Base-by-base conservation (phyloP, 2,113 vertebrate species). In the Psettodes erumei region DNA sequence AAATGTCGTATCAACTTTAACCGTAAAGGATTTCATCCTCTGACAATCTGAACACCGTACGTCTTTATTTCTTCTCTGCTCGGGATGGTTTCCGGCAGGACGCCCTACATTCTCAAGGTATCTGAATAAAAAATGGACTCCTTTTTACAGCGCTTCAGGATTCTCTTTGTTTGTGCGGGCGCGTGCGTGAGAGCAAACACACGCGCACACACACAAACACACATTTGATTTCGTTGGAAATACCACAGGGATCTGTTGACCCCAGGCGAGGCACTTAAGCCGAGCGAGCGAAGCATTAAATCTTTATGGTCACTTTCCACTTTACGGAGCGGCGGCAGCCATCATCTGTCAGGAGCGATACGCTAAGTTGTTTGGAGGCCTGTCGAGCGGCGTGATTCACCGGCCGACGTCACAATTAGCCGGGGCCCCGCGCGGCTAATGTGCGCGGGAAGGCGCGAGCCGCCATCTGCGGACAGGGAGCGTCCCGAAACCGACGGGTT, bases 261-360 rank as follows among this genome's bases (percentile, higher is more conserved):
- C 88, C 76, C 53, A 62, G 80, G 82, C 78, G 33, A 91, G 63
- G 82, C 85, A 88, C 79, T 90, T 89, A 83, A 83, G 83, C 75
- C 68, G 79, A 86, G 73, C 45, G 28, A 84, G 69, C 67, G 68
- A 82, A 64, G 83, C 83, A 91, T 90, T 86, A 91, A 88, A 90
- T 90, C 76, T 89, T 91, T 86, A 90, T 92, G 87, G 88, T 83
- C 78, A 74, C 80, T 85, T 82, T 86, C 58, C 68, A 70, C 88
- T 90, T 84, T 86, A 75, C 71, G 53, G 81, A 83, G 85, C 84
- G 69, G 76, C 74, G 65, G 60, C 78, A 74, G 75, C 70, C 82
- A 73, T 82, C 84, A 82, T 84, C 85, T 84, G 84, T 89, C 86
- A 90, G 71, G 45, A 42, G 48, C 42, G 4, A 79, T 81, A 70